Conservation (phyloP, 1,140 invertebrate species). For the Calosoma granatense region DNA sequence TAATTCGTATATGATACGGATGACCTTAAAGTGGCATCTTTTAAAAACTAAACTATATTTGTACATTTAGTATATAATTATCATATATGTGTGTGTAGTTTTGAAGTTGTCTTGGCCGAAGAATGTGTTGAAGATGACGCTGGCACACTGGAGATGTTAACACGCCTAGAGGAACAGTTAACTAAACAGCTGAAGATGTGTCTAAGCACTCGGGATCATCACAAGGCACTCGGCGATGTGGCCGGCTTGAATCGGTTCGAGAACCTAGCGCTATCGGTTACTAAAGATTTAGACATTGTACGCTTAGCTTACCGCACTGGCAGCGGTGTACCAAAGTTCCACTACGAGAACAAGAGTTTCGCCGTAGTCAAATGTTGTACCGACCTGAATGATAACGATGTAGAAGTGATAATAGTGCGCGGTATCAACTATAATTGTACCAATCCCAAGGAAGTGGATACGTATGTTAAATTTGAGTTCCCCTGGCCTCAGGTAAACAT, state of each 20-base stretch:
- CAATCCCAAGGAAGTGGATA: conserved; percentile 83
- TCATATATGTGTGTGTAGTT: conserved; percentile 35
- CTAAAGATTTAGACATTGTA: conserved; percentile 83
- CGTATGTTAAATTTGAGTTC: conserved; percentile 90
- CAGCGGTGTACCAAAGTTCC: conserved; percentile 74
- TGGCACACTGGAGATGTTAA: conserved; percentile 39
- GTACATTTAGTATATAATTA: background rate
- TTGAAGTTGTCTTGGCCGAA: conserved; percentile 60
- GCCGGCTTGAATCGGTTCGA: conserved; percentile 73
- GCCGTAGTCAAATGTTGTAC: conserved; percentile 88
- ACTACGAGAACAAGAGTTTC: conserved; percentile 85
- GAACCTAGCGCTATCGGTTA: conserved; percentile 68
- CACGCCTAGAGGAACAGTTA: conserved; percentile 70
- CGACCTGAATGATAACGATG: conserved; percentile 82
- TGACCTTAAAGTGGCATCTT: too few species aligned
- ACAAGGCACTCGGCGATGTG: conserved; percentile 87
- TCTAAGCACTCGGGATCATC: conserved; percentile 76
- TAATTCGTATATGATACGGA: too few species aligned
- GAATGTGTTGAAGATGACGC: conserved; percentile 54
- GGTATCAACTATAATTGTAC: conserved; percentile 80
- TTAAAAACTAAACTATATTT: too few species aligned
- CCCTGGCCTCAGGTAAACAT: conserved; percentile 72
- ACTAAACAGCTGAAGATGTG: conserved; percentile 75
- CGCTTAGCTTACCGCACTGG: conserved; percentile 54
- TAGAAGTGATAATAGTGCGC: conserved; percentile 77